These are phyloP conservation scores for Melikaiella ostensackeni DNA, from an alignment of 2,888 invertebrate species.

Conservation along the genomic window DNA sequence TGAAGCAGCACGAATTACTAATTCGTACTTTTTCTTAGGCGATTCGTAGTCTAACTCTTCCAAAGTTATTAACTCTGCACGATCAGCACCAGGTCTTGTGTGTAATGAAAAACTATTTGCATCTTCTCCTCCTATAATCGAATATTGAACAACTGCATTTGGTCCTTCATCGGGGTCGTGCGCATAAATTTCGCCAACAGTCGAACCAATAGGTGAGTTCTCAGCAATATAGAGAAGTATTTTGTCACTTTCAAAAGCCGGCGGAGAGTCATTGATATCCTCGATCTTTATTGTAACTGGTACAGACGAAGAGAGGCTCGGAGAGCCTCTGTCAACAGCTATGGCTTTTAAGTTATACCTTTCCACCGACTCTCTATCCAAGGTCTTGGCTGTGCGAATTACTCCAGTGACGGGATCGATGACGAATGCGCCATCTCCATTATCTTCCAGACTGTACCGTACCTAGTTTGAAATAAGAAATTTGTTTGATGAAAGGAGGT, in stretches of 20 bases:
- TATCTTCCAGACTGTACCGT: slow-evolving; percentile 86
- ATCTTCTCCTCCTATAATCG: slow-evolving; percentile 95
- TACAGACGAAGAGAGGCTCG: slow-evolving; percentile 83
- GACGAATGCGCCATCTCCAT: slow-evolving; percentile 93
- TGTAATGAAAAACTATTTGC: slow-evolving; percentile 91
- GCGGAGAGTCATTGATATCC: slow-evolving; percentile 94
- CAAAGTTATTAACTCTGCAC: slow-evolving; percentile 92
- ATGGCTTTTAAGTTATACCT: slow-evolving; percentile 91
- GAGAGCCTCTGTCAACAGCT: slow-evolving; percentile 94
- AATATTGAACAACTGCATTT: slow-evolving; percentile 95
- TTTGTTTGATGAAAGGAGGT: too few relatives aligned
- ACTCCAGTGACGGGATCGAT: slow-evolving; percentile 96
- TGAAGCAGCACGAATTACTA: slow-evolving; percentile 93
- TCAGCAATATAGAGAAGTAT: slow-evolving; percentile 94
- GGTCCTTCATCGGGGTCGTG: slow-evolving; percentile 95
- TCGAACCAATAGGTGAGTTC: slow-evolving; percentile 97
- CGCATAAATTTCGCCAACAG: slow-evolving; percentile 93
- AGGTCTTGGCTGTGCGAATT: slow-evolving; percentile 90
- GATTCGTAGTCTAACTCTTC: slow-evolving; percentile 97
- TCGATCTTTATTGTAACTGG: slow-evolving; percentile 90
- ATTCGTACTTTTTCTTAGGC: slow-evolving; percentile 91
- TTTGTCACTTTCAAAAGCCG: slow-evolving; percentile 92
- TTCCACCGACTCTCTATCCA: slow-evolving; percentile 94
- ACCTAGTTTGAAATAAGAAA: slow-evolving; percentile 55
- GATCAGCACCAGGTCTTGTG: slow-evolving; percentile 88